Base-by-base conservation (phyloP, 2,113 vertebrate genomes). In the Mustelus asterias region DNA sequence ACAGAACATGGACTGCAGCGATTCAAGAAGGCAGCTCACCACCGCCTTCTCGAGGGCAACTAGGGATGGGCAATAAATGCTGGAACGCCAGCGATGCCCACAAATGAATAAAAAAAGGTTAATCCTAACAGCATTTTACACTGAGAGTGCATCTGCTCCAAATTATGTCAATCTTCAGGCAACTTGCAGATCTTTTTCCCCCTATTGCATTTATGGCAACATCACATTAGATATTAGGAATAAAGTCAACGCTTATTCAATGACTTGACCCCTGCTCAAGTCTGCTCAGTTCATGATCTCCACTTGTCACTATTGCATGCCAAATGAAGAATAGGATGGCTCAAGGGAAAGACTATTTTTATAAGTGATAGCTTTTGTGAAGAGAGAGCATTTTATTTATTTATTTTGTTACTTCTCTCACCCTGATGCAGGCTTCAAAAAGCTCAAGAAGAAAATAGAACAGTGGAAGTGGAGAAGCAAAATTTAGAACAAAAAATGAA, bases 401-500 rank as follows among this genome's bases (percentile, higher is more conserved):
- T 29, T 10, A 0, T 44, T 94, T 95, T 93, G 22, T 88, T 33
- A 20, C 7, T 92, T 92, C 33, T 20, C 60, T 65, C n/a, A 63
- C 33, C 89, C 78, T 85, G 0, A 94, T 90, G 5, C 96, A 99
- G 99, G 96, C 98, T 99, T 96, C 98, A 99, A 96, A 99, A 99
- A 95, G 99, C 99, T 89, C 99, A 99, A 97, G 99, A 99, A 97
- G 99, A 99, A 97, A 99, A 99, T 96, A 98, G 99, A 95, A 99
- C 98, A 0, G 99, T 99, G 96, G 99, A 98, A 33, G 99, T 99
- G 97, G 99, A 99, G 97, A 99, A 99, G 97, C 98, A 99, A 97
- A 99, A 99, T 97, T 97, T 99, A 13, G 99, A 99, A 97, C 98
- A 98, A 97, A 99, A 99, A 97, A 99, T 99, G 99, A 98, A 98